phyloP scores from a whole-genome alignment of 2,113 vertebrate genomes.

The Jaculus jaculus region DNA sequence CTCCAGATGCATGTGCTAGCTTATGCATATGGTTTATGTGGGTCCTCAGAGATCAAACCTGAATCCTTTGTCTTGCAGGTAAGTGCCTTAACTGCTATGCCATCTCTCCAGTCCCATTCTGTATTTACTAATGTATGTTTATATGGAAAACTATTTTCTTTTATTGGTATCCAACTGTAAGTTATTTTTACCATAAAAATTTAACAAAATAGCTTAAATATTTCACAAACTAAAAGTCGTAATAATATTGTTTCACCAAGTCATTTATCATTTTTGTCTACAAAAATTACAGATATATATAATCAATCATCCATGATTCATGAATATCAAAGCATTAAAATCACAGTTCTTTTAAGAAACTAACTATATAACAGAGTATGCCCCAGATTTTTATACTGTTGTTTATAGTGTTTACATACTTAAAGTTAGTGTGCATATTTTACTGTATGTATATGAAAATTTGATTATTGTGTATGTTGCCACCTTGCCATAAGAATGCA shows the following conservation, averaged over 20 bases:
- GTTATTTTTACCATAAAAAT: slow-evolving; percentile 9
- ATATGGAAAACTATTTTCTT: neutral
- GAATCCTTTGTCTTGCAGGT: no score
- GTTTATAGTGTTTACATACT: neutral
- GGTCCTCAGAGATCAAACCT: no score
- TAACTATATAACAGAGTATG: neutral
- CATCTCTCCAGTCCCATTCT: neutral
- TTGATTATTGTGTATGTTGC: slow-evolving; percentile 15
- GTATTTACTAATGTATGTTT: neutral
- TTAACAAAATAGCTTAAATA: slow-evolving; percentile 3
- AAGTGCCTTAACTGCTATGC: no score
- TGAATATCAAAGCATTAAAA: neutral
- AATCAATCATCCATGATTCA: neutral
- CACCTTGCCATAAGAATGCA: neutral
- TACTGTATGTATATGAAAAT: slow-evolving; percentile 3
- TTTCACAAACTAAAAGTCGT: neutral
- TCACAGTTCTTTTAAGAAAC: slow-evolving; percentile 4
- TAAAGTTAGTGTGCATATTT: neutral
- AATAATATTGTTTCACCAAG: neutral
- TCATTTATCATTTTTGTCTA: neutral
- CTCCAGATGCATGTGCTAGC: no score
- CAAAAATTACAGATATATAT: neutral
- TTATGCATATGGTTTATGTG: no score
- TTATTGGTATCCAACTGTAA: neutral
- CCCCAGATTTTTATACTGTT: neutral